A percentile compares a stretch with the other conserved stretches of the same genome.
Conservation (phyloP, 2,113 vertebrate genomes). For the Capreolus pygargus region DNA sequence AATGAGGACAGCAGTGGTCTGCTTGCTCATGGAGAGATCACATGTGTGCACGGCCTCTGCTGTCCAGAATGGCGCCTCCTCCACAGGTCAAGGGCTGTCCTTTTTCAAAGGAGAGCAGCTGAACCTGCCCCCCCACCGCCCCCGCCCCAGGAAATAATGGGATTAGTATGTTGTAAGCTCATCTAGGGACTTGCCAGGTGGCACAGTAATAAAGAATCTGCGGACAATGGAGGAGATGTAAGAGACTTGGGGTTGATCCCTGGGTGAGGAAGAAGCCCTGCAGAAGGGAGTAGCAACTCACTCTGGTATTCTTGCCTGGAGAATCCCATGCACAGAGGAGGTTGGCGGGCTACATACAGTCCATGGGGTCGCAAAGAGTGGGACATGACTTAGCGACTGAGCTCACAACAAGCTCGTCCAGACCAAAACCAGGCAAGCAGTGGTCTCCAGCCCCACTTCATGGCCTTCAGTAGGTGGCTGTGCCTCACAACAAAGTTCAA, state of each 20-base stretch:
- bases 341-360: background rate
- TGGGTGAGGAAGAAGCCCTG: background rate
- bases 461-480: background rate
- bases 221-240: background rate
- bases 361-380: background rate
- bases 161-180: background rate
- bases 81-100: background rate
- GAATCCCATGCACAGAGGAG: background rate
- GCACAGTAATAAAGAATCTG: background rate
- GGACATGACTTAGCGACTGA: background rate
- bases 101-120: background rate
- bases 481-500: background rate
- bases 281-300: background rate
- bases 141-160: no score
- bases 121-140: no score
- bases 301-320: background rate
- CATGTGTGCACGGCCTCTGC: rapidly evolving
- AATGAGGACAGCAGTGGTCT: background rate
- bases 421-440: rapidly evolving
- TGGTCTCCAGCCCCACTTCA: background rate
- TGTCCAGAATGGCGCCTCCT: background rate
- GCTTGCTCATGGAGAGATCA: rapidly evolving
- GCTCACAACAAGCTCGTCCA: background rate
- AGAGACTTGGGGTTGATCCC: background rate
- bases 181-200: background rate